A percentile compares a stretch with the other conserved stretches of the same genome.
phyloP scores from a whole-genome alignment of 2,888 invertebrate species.

The Spodoptera exigua region DNA sequence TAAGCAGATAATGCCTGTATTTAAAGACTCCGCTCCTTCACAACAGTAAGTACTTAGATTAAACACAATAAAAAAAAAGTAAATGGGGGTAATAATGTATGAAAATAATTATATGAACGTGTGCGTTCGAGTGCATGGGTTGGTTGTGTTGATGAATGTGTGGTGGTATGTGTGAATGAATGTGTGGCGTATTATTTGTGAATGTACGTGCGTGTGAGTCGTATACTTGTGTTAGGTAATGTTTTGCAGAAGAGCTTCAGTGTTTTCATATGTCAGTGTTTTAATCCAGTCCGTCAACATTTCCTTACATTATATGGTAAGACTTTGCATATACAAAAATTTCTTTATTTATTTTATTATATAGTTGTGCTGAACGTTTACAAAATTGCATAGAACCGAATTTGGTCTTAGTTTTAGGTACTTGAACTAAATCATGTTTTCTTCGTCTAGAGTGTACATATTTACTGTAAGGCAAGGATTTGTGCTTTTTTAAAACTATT shows the following conservation, averaged over 20 bases:
- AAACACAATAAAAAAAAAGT: not conserved
- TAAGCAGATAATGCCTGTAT: slow-evolving; percentile 2
- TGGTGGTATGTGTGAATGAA: too few species aligned
- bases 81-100: not conserved
- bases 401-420: slow-evolving; percentile 7
- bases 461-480: too few species aligned
- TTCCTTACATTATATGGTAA: slow-evolving; percentile 5
- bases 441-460: slow-evolving; percentile 3
- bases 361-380: slow-evolving; percentile 8
- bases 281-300: slow-evolving; percentile 8
- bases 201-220: too few species aligned
- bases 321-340: slow-evolving; percentile 4
- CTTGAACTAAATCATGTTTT: slow-evolving; percentile 11
- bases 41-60: not conserved
- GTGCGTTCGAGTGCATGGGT: too few species aligned
- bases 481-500: slow-evolving; percentile 13
- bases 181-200: too few species aligned
- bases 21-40: not conserved
- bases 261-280: slow-evolving; percentile 8
- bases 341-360: slow-evolving; percentile 9
- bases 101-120: not conserved
- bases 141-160: too few species aligned
- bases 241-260: slow-evolving; percentile 8
- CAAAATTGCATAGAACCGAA: slow-evolving; percentile 11
- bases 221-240: slow-evolving; percentile 1